Evolutionary conservation across 1,140 invertebrate species (phyloP), one percentile per base, ranked within the genome.

Genomic region (Cataglyphis hispanica): DNA sequence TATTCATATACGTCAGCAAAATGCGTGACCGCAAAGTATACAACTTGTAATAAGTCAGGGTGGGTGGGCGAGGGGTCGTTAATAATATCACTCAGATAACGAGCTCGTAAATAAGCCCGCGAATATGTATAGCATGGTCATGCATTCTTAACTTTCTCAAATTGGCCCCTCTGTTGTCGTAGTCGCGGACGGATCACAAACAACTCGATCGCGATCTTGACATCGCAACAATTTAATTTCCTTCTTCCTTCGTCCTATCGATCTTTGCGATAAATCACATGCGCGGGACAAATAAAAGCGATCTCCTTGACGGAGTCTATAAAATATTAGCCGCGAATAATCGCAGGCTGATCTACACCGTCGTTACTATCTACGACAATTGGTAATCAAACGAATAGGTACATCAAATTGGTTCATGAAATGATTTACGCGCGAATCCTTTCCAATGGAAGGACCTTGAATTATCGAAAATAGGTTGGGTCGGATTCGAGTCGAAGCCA

Each of bases 381-480:
- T 53, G 34, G n/a, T 19, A 25, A 74, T 74, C 50, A 31, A 16
- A 7, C 13, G 25, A 75, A 34, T 43, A 11, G 40, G 10, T 53
- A 46, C 58, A 61, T 64, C 74, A 43, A 85, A 22, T 50, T 60
- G 34, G 61, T 85, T 85, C 25, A 37, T 53, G 37, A 16, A 85
- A 85, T 85, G 80, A 85, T 85, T 60, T 43, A 64, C 64, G 76
- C 40, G 58, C 67, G 19, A 37, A 60, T 69, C 84, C 46, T 50
- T 50, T 3, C 66, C 72, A 56, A 60, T 72, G 61, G 27, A 34
- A 58, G 75, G 85, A 91, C 90, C 90, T 91, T 91, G 90, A 91
- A 91, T 90, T 87, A 91, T 89, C 87, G 89, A 89, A 91, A 91
- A 87, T 88, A 88, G 87, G 80, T 84, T 89, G 87, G 89, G 86